Evolutionary conservation across 2,888 invertebrate genomes (phyloP).

Genomic region (Amiota communis): DNA sequence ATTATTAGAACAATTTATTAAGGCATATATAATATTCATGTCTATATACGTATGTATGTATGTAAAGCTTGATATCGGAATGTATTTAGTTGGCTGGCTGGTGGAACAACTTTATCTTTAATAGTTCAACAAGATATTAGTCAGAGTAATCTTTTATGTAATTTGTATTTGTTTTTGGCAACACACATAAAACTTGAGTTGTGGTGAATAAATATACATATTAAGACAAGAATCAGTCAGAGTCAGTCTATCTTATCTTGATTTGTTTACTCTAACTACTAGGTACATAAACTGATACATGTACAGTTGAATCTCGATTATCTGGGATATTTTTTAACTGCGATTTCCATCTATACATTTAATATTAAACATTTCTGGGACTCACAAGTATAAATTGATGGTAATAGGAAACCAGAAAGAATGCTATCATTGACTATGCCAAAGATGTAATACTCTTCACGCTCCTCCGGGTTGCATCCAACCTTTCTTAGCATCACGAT

Average conservation of each 20-base stretch:
- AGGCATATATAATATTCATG: conserved; percentile 10
- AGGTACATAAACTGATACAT: neutral
- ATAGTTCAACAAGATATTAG: neutral
- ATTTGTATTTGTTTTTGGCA: conserved; percentile 19
- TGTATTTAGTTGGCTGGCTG: neutral
- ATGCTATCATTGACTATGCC: too few species aligned
- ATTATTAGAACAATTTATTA: conserved; percentile 13
- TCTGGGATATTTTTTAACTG: too few species aligned
- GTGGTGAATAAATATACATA: conserved; percentile 12
- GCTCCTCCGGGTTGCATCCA: too few species aligned
- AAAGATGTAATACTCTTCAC: too few species aligned
- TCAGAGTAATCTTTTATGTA: conserved; percentile 20
- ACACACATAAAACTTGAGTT: neutral
- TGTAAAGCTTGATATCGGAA: conserved; percentile 26
- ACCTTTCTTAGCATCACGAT: too few species aligned
- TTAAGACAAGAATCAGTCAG: neutral
- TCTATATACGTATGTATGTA: conserved; percentile 8
- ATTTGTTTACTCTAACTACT: neutral
- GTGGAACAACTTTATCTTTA: neutral
- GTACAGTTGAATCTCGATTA: too few species aligned
- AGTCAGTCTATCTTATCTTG: neutral
- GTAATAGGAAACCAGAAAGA: too few species aligned
- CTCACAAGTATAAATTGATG: too few species aligned
- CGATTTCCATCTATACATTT: too few species aligned
- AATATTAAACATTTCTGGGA: too few species aligned